phyloP scores from a whole-genome alignment of 2,113 vertebrate species.

The Sula dactylatra region DNA sequence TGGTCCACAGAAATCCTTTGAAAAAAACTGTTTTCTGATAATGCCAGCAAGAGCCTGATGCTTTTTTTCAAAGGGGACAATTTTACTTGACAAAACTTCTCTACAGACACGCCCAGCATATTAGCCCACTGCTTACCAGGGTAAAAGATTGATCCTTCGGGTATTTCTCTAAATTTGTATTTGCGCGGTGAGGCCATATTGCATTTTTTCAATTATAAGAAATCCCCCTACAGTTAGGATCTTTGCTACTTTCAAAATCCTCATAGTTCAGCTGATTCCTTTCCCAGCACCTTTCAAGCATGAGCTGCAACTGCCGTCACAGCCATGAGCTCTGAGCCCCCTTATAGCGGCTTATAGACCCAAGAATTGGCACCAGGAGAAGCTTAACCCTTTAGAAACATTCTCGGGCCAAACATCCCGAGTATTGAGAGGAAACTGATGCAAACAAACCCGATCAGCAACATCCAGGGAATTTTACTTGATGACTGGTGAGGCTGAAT shows the following conservation, averaged over 20 bases:
- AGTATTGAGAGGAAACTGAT: accelerated
- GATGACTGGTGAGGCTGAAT: not conserved
- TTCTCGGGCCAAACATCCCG: accelerated
- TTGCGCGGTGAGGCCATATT: not conserved
- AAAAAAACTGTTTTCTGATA: not conserved
- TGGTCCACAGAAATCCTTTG: not conserved
- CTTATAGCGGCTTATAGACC: not conserved
- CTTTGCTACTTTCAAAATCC: not conserved
- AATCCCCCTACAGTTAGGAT: not conserved
- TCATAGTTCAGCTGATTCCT: accelerated
- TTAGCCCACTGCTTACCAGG: not conserved
- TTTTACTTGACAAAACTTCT: conserved; percentile 10
- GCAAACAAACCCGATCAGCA: not conserved
- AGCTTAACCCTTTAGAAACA: not conserved
- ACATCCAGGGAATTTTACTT: accelerated
- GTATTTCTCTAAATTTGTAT: not conserved
- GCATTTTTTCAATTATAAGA: not conserved
- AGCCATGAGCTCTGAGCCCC: not conserved
- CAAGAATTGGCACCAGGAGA: not conserved
- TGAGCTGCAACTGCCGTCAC: not conserved
- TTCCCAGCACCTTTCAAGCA: accelerated
- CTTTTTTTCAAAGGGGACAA: not conserved
- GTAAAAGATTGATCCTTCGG: not conserved
- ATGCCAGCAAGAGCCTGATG: not conserved
- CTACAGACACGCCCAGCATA: not conserved